Conservation (phyloP, 2,113 vertebrate species). For the Dasypus novemcinctus region DNA sequence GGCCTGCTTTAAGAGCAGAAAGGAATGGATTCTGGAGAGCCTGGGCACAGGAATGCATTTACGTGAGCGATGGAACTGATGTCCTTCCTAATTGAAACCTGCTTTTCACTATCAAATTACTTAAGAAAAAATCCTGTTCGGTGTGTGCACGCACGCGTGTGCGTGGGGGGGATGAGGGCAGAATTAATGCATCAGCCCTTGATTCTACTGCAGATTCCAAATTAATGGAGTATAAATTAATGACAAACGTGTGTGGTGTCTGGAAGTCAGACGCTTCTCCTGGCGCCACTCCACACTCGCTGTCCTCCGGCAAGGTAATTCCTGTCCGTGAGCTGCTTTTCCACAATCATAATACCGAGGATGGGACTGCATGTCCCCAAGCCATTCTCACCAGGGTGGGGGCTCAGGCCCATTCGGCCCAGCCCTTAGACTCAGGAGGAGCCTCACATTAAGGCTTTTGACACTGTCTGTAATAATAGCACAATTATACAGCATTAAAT, state of each 20-base stretch:
- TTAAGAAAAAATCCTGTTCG: neutral
- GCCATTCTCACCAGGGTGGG: neutral
- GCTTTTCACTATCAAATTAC: conserved; percentile 13
- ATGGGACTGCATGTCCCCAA: neutral
- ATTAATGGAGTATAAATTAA: conserved; percentile 76
- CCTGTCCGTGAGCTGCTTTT: neutral
- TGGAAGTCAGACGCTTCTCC: neutral
- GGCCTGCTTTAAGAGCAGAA: neutral
- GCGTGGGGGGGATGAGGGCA: neutral
- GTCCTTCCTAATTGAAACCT: neutral
- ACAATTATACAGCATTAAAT: neutral
- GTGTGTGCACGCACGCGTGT: neutral
- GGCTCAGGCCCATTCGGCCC: neutral
- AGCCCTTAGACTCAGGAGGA: neutral
- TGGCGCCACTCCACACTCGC: neutral
- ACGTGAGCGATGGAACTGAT: neutral
- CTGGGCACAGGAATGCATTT: neutral
- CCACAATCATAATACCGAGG: neutral
- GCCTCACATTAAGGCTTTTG: neutral
- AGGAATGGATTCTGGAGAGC: neutral
- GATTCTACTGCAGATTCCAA: conserved; percentile 63
- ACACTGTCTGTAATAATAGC: neutral
- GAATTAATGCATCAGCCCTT: conserved; percentile 51
- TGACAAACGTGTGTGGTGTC: conserved; percentile 18
- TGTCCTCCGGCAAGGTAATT: conserved; percentile 38